Percentiles rank a stretch among this genome's conserved stretches.
Evolutionary conservation across 2,888 invertebrate species (phyloP).

Genomic region (Mimachlamys varia): DNA sequence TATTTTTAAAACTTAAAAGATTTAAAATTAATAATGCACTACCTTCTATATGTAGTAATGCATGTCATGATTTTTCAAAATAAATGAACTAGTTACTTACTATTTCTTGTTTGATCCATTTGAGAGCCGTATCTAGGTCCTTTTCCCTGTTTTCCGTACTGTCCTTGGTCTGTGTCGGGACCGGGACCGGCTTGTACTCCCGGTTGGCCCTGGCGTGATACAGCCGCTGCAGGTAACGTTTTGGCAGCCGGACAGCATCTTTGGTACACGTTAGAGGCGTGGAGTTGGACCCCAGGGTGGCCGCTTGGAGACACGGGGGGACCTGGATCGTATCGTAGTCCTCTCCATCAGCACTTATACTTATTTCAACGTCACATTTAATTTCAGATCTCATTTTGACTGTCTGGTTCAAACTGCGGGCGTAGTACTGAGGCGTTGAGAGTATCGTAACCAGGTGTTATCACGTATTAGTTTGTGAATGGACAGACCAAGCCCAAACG

Average conservation of each 20-base stretch:
- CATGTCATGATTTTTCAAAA: too few relatives aligned
- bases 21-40: too few relatives aligned
- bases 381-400: conserved; percentile 31
- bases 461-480: not conserved
- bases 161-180: conserved; percentile 41
- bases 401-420: not conserved
- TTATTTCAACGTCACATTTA: conserved; percentile 62
- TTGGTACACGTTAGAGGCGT: conserved; percentile 35
- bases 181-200: conserved; percentile 38
- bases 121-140: conserved; percentile 68
- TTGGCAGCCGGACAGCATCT: conserved; percentile 23
- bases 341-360: conserved; percentile 55
- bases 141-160: conserved; percentile 61
- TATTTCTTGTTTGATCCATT: conserved; percentile 76
- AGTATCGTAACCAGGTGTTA: not conserved
- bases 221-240: not conserved
- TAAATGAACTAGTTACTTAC: conserved; percentile 57
- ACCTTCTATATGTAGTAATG: too few relatives aligned
- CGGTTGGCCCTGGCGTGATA: conserved; percentile 41
- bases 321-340: conserved; percentile 54
- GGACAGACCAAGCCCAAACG: not conserved
- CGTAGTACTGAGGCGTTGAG: not conserved
- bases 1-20: too few relatives aligned
- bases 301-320: conserved; percentile 58
- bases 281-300: conserved; percentile 47